These are phyloP conservation scores for Phortica variegata DNA, from an alignment of 1,140 invertebrate species.

Conservation along the genomic window DNA sequence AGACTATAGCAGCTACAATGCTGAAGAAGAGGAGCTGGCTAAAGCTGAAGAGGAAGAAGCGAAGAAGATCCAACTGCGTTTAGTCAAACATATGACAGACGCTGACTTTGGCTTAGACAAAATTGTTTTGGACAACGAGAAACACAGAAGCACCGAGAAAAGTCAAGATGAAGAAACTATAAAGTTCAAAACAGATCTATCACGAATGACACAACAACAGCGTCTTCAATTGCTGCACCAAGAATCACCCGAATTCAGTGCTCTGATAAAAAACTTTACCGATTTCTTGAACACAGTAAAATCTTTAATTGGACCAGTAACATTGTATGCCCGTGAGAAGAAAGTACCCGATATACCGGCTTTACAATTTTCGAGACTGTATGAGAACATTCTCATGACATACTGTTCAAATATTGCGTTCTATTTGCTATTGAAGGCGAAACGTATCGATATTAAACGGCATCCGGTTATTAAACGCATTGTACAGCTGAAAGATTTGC, in stretches of 20 bases:
- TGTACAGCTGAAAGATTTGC: constrained; percentile 74
- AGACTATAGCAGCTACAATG: constrained; percentile 75
- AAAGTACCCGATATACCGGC: constrained; percentile 50
- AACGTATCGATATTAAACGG: constrained; percentile 67
- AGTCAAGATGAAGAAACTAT: constrained; percentile 58
- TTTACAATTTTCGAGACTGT: constrained; percentile 67
- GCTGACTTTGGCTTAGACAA: constrained; percentile 76
- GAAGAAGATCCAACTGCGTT: constrained; percentile 73
- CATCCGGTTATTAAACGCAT: constrained; percentile 86
- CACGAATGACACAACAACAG: constrained; percentile 71
- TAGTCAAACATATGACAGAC: constrained; percentile 77
- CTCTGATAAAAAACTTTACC: constrained; percentile 76
- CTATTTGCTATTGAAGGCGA: constrained; percentile 81
- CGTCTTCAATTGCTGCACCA: constrained; percentile 75
- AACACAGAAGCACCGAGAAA: constrained; percentile 28
- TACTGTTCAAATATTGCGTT: constrained; percentile 85
- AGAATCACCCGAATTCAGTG: constrained; percentile 81
- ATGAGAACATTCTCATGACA: constrained; percentile 72
- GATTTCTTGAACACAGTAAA: constrained; percentile 68
- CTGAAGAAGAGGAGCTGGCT: constrained; percentile 71
- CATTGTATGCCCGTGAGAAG: constrained; percentile 65
- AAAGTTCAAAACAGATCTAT: constrained; percentile 71
- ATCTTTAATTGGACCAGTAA: constrained; percentile 65
- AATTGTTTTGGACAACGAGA: constrained; percentile 3
- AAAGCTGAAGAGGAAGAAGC: constrained; percentile 84